Evolutionary conservation across 1,140 invertebrate genomes (phyloP).

Genomic region (Cephus cinctus): DNA sequence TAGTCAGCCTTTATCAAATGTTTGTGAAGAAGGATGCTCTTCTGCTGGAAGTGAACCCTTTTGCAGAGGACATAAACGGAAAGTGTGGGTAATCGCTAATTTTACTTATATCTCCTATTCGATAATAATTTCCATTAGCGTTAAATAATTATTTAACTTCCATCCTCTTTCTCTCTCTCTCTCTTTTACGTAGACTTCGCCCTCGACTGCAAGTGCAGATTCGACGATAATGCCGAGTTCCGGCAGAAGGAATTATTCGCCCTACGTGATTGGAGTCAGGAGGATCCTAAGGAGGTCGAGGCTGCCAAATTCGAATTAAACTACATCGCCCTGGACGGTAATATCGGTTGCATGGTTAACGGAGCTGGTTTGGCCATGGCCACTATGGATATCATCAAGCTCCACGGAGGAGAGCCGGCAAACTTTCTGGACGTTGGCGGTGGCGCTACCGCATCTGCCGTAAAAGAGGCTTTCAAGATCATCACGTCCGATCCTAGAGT

Average conservation of each 20-base stretch:
- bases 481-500: constrained; percentile 83
- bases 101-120: constrained; percentile 9
- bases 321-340: constrained; percentile 95
- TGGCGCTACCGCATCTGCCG: constrained; percentile 88
- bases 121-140: constrained; percentile 8
- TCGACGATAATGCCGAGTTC: constrained; percentile 95
- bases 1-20: constrained; percentile 84
- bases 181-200: constrained; percentile 94
- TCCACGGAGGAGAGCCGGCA: constrained; percentile 90
- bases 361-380: constrained; percentile 98
- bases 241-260: constrained; percentile 90
- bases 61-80: constrained; percentile 87
- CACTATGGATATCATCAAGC: constrained; percentile 97
- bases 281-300: constrained; percentile 91
- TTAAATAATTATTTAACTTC: constrained; percentile 16
- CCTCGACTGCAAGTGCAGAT: constrained; percentile 91
- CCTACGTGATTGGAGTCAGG: constrained; percentile 86
- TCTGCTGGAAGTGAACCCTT: constrained; percentile 94
- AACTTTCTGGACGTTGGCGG: constrained; percentile 97
- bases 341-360: constrained; percentile 84
- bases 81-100: constrained; percentile 63
- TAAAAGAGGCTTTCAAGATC: constrained; percentile 94
- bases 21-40: constrained; percentile 91
- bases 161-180: too few species aligned
- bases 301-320: constrained; percentile 92